Evolutionary conservation across 2,888 invertebrate genomes (phyloP), one percentile per base, ranked within the genome.

Genomic region (Drosophila anomelani): DNA sequence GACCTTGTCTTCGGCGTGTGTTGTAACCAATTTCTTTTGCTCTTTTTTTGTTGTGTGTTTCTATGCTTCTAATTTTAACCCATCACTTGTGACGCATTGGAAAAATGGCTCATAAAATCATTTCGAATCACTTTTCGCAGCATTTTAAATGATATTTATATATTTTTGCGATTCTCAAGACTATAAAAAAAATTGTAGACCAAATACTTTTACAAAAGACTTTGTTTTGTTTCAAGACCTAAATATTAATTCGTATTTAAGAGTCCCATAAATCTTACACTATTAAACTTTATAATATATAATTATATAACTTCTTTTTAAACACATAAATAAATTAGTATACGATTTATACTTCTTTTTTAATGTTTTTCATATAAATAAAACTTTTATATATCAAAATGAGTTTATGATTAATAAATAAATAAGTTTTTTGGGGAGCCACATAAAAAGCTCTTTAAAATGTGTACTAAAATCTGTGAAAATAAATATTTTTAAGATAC

Each of bases 41-140:
- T 36, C 5, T 3, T 4, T 26, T 15, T 23, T 38, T 23, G 39
- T 38, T 23, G 39, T 38, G 29, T 26, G 57, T 32, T 26, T 72
- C 20, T 72, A 53, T 68, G 60, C 49, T 72, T 87, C 85, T 87
- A 85, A 85, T 72, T 46, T 78, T 74, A 78, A 72, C 69, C 68
- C 57, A 49, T 23, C 39, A 39, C 34, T 26, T 20, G 17, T 66
- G 63, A 47, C 41, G 41, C 61, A 43, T 62, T 51, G 51, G 20
- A 34, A 36, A 34, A 61, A 54, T 66, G n/a, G 60, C 23, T 23
- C 41, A 60, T 60, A 61, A 61, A 61, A 61, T 34, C n/a, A 41
- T 60, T 60, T 15, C 10, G 32, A 20, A 51, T 51, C 51, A 51
- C 34, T 51, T 51, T 20, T 20, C 20, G 20, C 20, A 9, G 51